Percentiles rank a stretch among this genome's conserved stretches.
Evolutionary conservation across 1,140 invertebrate genomes (phyloP).

Genomic region (Mylabris phalerata): DNA sequence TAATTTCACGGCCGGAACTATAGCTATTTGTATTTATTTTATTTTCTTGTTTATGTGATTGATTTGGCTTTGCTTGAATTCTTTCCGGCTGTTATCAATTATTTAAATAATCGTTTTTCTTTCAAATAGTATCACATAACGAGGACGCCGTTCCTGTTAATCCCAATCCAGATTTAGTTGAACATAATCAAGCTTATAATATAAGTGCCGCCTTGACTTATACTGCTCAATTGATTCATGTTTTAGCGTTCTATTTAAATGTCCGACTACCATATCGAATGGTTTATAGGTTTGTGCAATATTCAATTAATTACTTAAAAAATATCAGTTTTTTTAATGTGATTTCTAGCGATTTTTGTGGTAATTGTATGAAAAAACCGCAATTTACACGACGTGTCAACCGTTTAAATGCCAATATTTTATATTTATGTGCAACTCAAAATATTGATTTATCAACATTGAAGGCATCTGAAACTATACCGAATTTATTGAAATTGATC

Average conservation of each 20-base stretch:
- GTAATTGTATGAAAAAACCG: conserved; percentile 54
- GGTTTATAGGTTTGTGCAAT: conserved; percentile 56
- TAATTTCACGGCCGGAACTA: not conserved
- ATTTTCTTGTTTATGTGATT: not conserved
- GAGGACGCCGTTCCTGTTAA: conserved; percentile 55
- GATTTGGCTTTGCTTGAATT: too few relatives aligned
- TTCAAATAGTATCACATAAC: conserved; percentile 51
- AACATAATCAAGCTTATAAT: conserved; percentile 61
- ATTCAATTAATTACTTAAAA: not conserved
- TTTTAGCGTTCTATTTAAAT: conserved; percentile 72
- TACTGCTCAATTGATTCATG: conserved; percentile 71
- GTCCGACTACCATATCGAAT: conserved; percentile 67
- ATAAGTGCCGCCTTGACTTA: conserved; percentile 74
- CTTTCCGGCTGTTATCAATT: not conserved
- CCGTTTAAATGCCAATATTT: conserved; percentile 71
- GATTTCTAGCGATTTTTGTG: conserved; percentile 66
- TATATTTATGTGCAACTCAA: conserved; percentile 76
- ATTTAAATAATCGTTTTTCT: conserved; percentile 7
- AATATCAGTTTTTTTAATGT: conserved; percentile 12
- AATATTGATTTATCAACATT: conserved; percentile 58
- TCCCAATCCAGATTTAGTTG: conserved; percentile 44
- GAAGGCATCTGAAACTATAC: conserved; percentile 62
- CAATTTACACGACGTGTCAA: conserved; percentile 69
- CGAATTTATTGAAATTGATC: conserved; percentile 66
- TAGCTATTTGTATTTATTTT: not conserved